phyloP scores from a whole-genome alignment of 1,140 invertebrate species.

The Diorhabda sublineata region DNA sequence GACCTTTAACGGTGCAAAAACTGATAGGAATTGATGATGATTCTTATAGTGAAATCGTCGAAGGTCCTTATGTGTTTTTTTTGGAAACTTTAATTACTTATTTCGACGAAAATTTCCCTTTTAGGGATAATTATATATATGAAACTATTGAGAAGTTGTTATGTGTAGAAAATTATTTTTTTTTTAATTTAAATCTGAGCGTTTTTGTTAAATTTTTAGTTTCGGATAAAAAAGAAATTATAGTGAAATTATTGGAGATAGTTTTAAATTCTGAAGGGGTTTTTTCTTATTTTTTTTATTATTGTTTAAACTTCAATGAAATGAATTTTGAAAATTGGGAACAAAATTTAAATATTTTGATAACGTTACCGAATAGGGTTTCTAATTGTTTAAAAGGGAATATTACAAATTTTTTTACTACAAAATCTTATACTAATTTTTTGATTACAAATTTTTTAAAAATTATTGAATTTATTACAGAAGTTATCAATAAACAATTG shows the following conservation, averaged over 20 bases:
- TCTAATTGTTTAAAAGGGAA: slow-evolving; percentile 60
- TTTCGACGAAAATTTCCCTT: slow-evolving; percentile 55
- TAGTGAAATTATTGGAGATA: slow-evolving; percentile 48
- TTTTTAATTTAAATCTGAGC: slow-evolving; percentile 52
- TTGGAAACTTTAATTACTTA: slow-evolving; percentile 48
- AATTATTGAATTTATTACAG: slow-evolving; percentile 55
- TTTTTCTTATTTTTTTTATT: slow-evolving; percentile 48
- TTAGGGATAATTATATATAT: slow-evolving; percentile 43
- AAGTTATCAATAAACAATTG: slow-evolving; percentile 38
- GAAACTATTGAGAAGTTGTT: slow-evolving; percentile 47
- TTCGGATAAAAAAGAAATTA: slow-evolving; percentile 8
- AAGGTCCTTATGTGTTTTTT: slow-evolving; percentile 46
- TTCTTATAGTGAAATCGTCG: slow-evolving; percentile 46
- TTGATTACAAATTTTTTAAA: slow-evolving; percentile 58
- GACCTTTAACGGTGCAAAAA: slow-evolving; percentile 60
- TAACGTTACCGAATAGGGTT: slow-evolving; percentile 62
- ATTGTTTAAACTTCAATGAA: slow-evolving; percentile 35
- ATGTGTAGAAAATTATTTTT: slow-evolving; percentile 51
- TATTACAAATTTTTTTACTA: slow-evolving; percentile 55
- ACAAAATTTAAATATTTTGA: slow-evolving; percentile 56
- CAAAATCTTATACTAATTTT: slow-evolving; percentile 56
- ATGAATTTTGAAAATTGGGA: slow-evolving; percentile 48
- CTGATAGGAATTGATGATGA: slow-evolving; percentile 49
- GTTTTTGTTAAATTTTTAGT: slow-evolving; percentile 49
- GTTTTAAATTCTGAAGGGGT: slow-evolving; percentile 57